Evolutionary conservation across 1,140 invertebrate genomes (phyloP), one percentile per base, ranked within the genome.

Genomic region (Drosophila sechellia): DNA sequence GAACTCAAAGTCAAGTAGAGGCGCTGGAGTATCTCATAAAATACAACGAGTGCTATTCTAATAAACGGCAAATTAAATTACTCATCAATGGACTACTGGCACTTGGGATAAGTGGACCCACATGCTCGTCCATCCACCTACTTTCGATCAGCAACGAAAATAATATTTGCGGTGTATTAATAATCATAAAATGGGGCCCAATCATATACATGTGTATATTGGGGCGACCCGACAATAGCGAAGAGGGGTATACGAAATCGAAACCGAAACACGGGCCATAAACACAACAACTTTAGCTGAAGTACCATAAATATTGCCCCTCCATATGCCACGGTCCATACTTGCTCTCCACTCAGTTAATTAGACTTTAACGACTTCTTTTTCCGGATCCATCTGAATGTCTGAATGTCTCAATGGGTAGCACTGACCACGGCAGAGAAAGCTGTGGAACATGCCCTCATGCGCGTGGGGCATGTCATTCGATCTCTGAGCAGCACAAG

Each of bases 61-160:
- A 90, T 90, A 90, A 90, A 78, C 87, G 68, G 77, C 87, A 90
- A 90, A 90, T 90, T 81, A 76, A 90, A 90, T 90, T 90, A 90
- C 77, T 84, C 87, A 86, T 84, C 77, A 77, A 42, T 27, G 49
- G 45, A 31, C 64, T 42, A 56, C n/a, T 35, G 40, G 12, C 60
- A 63, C 54, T 39, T 46, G 60, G 57, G 39, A 57, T 45, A 43
- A 45, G 27, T 57, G 48, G 17, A 53, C 17, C 48, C 57, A 42
- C 57, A 49, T 50, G 57, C 46, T 34, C n/a, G 3, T 42, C 25
- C 31, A 49, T 55, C 61, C 45, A 50, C 27, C 59, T 31, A 3
- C 31, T 6, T 8, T 31, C 31, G 50, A 60, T 71, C 46, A 31
- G 27, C 31, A 17, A 1, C 48, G 8, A 50, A 27, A 73, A 78